phyloP scores from a whole-genome alignment of 2,113 vertebrate species.

The Urocolius indicus region DNA sequence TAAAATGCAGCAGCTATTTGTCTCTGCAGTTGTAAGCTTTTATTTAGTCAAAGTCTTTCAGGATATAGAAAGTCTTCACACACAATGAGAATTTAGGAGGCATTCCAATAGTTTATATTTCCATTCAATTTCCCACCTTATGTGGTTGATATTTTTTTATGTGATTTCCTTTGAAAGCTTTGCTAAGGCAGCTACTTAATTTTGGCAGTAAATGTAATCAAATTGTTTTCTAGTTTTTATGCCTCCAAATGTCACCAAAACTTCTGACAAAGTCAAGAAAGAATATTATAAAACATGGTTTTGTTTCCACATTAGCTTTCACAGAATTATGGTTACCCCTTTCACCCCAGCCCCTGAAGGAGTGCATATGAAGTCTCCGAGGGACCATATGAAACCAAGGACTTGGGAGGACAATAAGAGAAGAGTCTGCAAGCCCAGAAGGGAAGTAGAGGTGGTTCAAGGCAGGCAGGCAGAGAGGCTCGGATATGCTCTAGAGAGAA shows the following conservation, averaged over 20 bases:
- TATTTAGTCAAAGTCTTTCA: background rate
- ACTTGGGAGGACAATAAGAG: background rate
- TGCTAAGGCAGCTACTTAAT: background rate
- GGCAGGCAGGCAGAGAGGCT: background rate
- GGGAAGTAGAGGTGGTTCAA: background rate
- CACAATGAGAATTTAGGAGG: background rate
- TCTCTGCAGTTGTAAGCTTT: background rate
- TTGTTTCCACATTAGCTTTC: background rate
- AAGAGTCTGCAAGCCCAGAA: background rate
- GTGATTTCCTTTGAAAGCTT: constrained; percentile 4
- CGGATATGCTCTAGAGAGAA: fast-evolving
- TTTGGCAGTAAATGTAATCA: background rate
- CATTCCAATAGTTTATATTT: background rate
- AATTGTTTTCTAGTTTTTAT: background rate
- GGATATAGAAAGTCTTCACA: background rate
- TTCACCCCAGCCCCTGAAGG: background rate
- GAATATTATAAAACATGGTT: background rate
- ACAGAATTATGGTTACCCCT: background rate
- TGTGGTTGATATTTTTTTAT: background rate
- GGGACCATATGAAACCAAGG: background rate
- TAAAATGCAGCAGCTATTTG: background rate
- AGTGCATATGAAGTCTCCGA: background rate
- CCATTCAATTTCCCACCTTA: background rate
- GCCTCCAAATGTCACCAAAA: background rate
- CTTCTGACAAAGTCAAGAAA: background rate